These are phyloP conservation scores for Listronotus bonariensis DNA, from an alignment of 1,140 invertebrate species.

Conservation along the genomic window DNA sequence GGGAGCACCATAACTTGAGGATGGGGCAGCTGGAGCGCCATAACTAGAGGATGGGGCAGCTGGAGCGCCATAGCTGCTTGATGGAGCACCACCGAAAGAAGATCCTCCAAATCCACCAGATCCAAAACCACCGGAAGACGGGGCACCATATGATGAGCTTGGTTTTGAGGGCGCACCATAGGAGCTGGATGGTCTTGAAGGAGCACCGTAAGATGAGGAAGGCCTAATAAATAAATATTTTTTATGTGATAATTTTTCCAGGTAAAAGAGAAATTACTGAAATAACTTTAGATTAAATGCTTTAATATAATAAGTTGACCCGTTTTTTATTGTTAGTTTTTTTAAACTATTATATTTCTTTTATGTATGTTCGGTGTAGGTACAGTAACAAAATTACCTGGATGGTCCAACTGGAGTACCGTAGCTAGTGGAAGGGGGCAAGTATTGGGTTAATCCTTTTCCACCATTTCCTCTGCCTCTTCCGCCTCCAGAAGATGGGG, in stretches of 20 bases:
- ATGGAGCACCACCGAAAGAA: conserved; percentile 37
- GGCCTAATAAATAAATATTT: conserved; percentile 17
- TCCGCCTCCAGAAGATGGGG: conserved; percentile 47
- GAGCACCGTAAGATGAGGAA: conserved; percentile 44
- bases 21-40: conserved; percentile 39
- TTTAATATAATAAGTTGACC: too few relatives aligned
- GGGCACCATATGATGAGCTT: conserved; percentile 58
- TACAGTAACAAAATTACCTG: conserved; percentile 6
- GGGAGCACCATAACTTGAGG: conserved; percentile 55
- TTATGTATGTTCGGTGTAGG: too few relatives aligned
- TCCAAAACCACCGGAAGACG: conserved; percentile 53
- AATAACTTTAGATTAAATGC: too few relatives aligned
- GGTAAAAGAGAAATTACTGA: too few relatives aligned
- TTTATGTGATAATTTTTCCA: too few relatives aligned
- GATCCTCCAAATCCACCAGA: conserved; percentile 36
- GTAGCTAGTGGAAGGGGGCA: conserved; percentile 45
- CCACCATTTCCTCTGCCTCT: conserved; percentile 22
- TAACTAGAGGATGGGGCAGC: conserved; percentile 36
- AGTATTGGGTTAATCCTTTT: conserved; percentile 54
- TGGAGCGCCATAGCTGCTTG: conserved; percentile 37
- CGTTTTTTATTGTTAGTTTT: too few relatives aligned
- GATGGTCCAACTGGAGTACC: conserved; percentile 42
- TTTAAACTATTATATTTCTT: too few relatives aligned
- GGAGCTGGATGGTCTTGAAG: conserved; percentile 42
- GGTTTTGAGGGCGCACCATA: conserved; percentile 49